Percentiles rank a stretch among this genome's conserved stretches.
Evolutionary conservation across 2,113 vertebrate species (phyloP).

Genomic region (Perccottus glenii): DNA sequence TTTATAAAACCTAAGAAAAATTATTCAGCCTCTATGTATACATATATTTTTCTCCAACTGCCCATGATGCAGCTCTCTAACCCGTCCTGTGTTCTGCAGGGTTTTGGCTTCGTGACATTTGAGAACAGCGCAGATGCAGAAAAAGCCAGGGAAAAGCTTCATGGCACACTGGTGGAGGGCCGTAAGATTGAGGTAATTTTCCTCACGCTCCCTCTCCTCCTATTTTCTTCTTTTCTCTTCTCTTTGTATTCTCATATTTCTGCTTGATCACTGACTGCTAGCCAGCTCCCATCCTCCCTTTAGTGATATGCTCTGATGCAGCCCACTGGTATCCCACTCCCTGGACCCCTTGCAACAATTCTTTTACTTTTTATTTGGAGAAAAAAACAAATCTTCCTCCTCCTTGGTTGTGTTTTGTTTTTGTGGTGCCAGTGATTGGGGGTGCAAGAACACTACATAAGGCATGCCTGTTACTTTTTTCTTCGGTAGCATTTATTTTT

Average conservation of each 20-base stretch:
- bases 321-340: conserved; percentile 64
- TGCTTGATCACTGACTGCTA: conserved; percentile 71
- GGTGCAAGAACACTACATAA: conserved; percentile 67
- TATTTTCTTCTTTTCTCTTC: conserved; percentile 29
- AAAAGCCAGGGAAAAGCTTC: conserved; percentile 98
- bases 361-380: conserved; percentile 19
- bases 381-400: conserved; percentile 38
- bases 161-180: conserved; percentile 98
- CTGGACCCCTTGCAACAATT: conserved; percentile 46
- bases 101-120: conserved; percentile 99
- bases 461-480: conserved; percentile 67
- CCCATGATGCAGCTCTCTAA: conserved; percentile 15
- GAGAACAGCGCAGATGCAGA: conserved; percentile 98
- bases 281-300: conserved; percentile 66
- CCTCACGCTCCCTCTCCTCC: conserved; percentile 13
- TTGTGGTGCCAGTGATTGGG: conserved; percentile 59
- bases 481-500: conserved; percentile 44
- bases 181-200: conserved; percentile 99
- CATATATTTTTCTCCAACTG: not conserved
- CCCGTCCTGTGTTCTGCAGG: conserved; percentile 77
- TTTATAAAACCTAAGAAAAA: too few relatives aligned
- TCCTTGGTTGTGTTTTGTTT: conserved; percentile 19
- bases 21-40: not conserved
- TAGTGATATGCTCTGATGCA: conserved; percentile 70
- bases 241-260: conserved; percentile 49